These are phyloP conservation scores for Rhabditoides inermis DNA, from an alignment of 2,888 invertebrate genomes.

Conservation along the genomic window DNA sequence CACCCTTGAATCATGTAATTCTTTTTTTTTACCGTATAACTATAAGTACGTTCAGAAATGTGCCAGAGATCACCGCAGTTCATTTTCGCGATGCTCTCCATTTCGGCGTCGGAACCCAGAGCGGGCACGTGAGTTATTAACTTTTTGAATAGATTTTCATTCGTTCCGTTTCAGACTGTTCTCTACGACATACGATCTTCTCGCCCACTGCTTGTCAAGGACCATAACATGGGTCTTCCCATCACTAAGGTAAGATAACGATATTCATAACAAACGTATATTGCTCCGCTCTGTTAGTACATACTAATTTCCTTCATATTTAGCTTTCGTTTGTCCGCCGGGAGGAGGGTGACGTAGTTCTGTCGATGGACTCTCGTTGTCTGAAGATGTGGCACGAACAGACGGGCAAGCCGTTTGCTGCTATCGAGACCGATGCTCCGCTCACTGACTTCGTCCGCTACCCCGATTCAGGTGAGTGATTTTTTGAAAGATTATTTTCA, in stretches of 20 bases:
- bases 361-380: conserved; percentile 78
- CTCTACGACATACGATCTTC: conserved; percentile 86
- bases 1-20: too few relatives aligned
- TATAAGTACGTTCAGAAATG: conserved; percentile 1
- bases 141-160: neutral
- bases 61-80: conserved; percentile 68
- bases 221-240: conserved; percentile 86
- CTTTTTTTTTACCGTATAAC: conserved; percentile 4
- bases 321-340: conserved; percentile 6
- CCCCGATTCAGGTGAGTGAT: conserved; percentile 36
- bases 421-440: conserved; percentile 69
- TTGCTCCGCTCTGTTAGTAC: too few relatives aligned
- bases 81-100: conserved; percentile 57
- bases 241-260: conserved; percentile 82
- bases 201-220: conserved; percentile 79
- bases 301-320: neutral
- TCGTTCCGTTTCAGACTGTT: conserved; percentile 56
- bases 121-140: conserved; percentile 69
- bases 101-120: conserved; percentile 79
- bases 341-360: conserved; percentile 63
- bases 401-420: conserved; percentile 81
- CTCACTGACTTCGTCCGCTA: conserved; percentile 71
- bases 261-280: too few relatives aligned
- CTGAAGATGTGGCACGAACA: conserved; percentile 79
- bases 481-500: too few relatives aligned